Base-by-base conservation (phyloP, 2,888 invertebrate species). In the Polydrusus pterygomalis region DNA sequence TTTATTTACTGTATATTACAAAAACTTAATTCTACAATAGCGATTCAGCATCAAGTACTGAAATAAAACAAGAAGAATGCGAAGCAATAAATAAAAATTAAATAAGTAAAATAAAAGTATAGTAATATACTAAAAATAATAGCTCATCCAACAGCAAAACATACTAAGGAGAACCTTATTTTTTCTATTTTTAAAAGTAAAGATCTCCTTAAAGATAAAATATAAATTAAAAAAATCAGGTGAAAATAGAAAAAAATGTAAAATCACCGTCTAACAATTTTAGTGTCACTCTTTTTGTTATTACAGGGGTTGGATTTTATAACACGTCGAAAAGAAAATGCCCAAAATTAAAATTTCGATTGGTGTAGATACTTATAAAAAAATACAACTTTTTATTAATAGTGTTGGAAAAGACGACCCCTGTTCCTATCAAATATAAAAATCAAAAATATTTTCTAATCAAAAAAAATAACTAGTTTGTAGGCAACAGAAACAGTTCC, bases 51-150 rank as follows among this genome's bases (percentile, higher is more conserved):
- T n/a, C n/a, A 34, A 45, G 47, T 65, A 51, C 30, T 65, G 15
- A 65, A 64, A 45, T 17, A 63, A 8, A 45, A 65, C 30, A 65
- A 51, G n/a, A 65, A 34, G 11, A 45, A 34, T 65, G 65, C 65
- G 49, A 65, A 65, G 51, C 49, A 65, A 65, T 65, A 65, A 65
- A 65, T 65, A 34, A 65, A 47, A 34, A 51, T 47, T 65, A 49
- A 65, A 65, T 20, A 65, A 65, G 38, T 47, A 64, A 47, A 47
- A 30, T 47, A 64, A 47, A 47, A 30, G 65, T 65, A 65, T 65
- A 65, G 65, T 65, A 65, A 65, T 65, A 65, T 65, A 65, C 65
- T 65, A 65, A 65, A 65, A 47, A n/a, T 38, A 58, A 51, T 2
- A 18, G 58, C 58, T 60, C 58, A 60, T 60, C 58, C 38, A 60